phyloP scores from a whole-genome alignment of 2,797 vertebrate genomes.

The Champsocephalus gunnari region DNA sequence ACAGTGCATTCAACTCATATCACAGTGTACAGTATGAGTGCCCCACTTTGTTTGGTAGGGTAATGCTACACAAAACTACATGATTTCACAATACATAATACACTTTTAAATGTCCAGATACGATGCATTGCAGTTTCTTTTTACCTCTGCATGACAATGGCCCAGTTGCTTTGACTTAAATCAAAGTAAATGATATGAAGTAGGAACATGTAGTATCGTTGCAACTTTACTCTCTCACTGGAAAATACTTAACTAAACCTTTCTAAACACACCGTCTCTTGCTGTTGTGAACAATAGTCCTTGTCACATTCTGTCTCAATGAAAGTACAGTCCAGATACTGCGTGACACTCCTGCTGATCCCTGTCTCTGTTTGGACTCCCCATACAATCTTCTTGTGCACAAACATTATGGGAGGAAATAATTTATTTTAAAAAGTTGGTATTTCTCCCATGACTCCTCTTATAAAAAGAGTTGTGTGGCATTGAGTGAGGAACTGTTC shows the following conservation, averaged over 20 bases:
- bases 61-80: neutral
- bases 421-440: neutral
- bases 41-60: neutral
- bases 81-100: neutral
- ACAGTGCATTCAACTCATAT: conserved; percentile 3
- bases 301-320: conserved; percentile 4
- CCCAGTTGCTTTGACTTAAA: neutral
- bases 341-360: neutral
- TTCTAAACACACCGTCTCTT: neutral
- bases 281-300: conserved; percentile 18
- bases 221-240: neutral
- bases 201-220: neutral
- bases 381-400: neutral
- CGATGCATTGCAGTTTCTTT: neutral
- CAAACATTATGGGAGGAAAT: neutral
- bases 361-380: neutral
- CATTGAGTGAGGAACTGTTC: conserved; percentile 7
- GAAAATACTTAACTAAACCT: neutral
- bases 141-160: neutral
- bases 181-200: neutral
- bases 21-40: neutral
- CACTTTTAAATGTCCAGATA: neutral
- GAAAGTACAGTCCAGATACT: conserved; percentile 19
- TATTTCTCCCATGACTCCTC: neutral
- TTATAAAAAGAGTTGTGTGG: neutral